These are phyloP conservation scores for Troilus luridus DNA, from an alignment of 2,888 invertebrate species.

Conservation along the genomic window DNA sequence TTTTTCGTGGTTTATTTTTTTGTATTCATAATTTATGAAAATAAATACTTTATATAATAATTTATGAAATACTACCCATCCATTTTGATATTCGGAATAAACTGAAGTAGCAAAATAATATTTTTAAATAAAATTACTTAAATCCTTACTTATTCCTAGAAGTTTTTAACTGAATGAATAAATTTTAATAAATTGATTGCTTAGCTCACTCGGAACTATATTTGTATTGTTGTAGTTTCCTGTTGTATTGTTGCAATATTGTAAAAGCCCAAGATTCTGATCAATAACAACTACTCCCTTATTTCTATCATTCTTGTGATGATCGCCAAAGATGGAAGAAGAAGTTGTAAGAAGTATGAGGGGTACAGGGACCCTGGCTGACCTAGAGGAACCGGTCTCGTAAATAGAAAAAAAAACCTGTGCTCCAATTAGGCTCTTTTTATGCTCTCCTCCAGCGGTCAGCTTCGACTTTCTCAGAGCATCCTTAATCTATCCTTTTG, in stretches of 20 bases:
- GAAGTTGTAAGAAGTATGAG: background rate
- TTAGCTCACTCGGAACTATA: too few species aligned
- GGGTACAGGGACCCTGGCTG: constrained; percentile 21
- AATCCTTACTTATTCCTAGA: too few species aligned
- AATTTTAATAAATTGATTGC: too few species aligned
- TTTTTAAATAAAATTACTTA: too few species aligned
- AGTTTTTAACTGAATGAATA: too few species aligned
- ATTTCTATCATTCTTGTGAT: background rate
- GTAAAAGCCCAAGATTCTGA: background rate
- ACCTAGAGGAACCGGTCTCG: constrained; percentile 21
- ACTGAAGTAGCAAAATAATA: too few species aligned
- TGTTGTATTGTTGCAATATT: background rate
- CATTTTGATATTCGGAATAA: too few species aligned
- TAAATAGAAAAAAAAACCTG: background rate
- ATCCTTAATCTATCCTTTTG: constrained; percentile 15
- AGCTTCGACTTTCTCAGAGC: constrained; percentile 43
- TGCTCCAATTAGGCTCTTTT: constrained; percentile 45
- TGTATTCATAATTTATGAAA: too few species aligned
- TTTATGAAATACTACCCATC: too few species aligned
- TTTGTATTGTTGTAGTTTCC: too few species aligned
- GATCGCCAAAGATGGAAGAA: background rate
- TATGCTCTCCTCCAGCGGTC: constrained; percentile 24
- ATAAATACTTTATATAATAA: too few species aligned
- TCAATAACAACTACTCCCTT: background rate
- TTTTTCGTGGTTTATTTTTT: too few species aligned